Evolutionary conservation across 2,797 vertebrate genomes (phyloP), one percentile per base, ranked within the genome.

Genomic region (Fistularia tabacaria): DNA sequence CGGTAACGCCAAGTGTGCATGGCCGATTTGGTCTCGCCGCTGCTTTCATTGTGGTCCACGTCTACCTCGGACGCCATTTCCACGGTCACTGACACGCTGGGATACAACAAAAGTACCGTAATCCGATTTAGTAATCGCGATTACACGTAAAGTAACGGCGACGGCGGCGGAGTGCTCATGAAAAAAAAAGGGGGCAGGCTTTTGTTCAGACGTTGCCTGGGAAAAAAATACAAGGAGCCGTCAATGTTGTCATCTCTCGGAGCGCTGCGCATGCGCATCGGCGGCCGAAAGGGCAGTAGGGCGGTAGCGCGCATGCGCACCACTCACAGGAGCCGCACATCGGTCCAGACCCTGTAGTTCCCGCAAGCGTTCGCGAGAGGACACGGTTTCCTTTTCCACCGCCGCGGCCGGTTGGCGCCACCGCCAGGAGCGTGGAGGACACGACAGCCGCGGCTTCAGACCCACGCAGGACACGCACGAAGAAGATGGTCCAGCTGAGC

Each of bases 101-200:
- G 72, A 69, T 57, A 58, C 25, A 40, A 71, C 42, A 75, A 80
- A 87, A 83, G 83, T 84, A 84, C 59, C 77, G 83, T 84, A 87
- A 86, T 87, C 83, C 76, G 71, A 62, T 78, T 79, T 85, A 84
- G 87, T 89, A 89, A 86, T 89, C 74, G 73, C 69, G 81, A 89
- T 85, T 89, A 89, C 87, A 81, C 72, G 87, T 87, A 89, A 88
- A 83, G 87, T 88, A 88, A 89, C 87, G 87, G 83, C 66, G 76
- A 79, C 74, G 64, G 79, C 46, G 52, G 67, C 74, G 76, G 77
- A 70, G 67, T 76, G 72, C 77, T 83, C 82, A 10, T 80, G 79
- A 79, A 85, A 84, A 77, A 59, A 81, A 86, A 85, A 77, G 41
- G 83, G 85, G 87, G 83, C 81, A 83, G 84, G 79, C 71, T 80